Evolutionary conservation across 2,888 invertebrate species (phyloP), one percentile per base, ranked within the genome.

Genomic region (Rhorus exstirpatorius): DNA sequence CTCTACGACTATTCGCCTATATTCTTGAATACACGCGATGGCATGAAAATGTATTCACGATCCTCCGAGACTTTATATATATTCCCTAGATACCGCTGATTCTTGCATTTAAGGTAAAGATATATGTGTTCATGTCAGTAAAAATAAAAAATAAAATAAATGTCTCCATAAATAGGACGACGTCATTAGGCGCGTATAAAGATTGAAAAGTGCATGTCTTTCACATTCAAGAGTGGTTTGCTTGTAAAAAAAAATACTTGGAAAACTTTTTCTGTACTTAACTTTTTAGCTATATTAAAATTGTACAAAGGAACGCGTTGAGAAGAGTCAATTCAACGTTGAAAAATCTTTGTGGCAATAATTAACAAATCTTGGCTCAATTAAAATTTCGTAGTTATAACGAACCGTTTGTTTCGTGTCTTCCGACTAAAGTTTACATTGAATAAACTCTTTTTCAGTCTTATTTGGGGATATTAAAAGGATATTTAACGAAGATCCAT

Each of bases 1-100:
- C 17, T 12, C 19, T 21, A 31, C 26, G 31, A 6, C 41, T 31
- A 63, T 67, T 53, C 77, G 51, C 60, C 41, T n/a, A n/a, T 21
- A 35, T 61, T 53, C 35, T 44, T 35, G 60, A 68, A n/a, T n/a
- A 61, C 53, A 68, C 55, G 55, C 19, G 31, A 53, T 21, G 46
- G 44, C 55, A 78, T 74, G 35, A 78, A 60, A 79, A 63, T 75
- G 38, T 81, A 71, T 81, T 68, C 72, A 55, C 67, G 72, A 63
- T 63, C 55, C 68, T 53, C 31, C 10, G 60, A 61, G 72, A 74
- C 41, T 67, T 51, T 26, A 14, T 14, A 17, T 26, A 26, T 76
- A 53, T 60, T 68, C 49, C 21, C 60, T 21, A 53, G 44, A 49
- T 65, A 60, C 58, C 35, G 17, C 38, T 65, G 46, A 49, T 21